Conservation (phyloP, 2,888 invertebrate genomes). For the Byasa hedistus region DNA sequence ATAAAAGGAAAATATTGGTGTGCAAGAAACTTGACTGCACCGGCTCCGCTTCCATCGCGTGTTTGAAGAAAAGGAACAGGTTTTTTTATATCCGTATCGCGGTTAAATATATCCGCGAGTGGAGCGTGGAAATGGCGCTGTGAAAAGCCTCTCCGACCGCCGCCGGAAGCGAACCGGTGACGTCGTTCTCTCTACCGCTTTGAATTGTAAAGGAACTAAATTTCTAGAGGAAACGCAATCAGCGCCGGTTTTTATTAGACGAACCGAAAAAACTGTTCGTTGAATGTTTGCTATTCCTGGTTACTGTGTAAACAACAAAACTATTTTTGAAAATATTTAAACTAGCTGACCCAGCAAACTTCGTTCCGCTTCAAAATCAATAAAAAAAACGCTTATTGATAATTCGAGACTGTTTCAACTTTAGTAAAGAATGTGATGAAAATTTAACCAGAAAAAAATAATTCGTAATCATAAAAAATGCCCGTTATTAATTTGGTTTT, state of each 20-base stretch:
- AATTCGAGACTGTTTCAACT: no score
- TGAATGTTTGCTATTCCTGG: no score
- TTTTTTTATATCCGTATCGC: conserved; percentile 17
- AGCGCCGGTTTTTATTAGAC: conserved; percentile 2
- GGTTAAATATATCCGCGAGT: conserved; percentile 14
- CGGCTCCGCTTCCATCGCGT: conserved; percentile 2
- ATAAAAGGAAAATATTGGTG: background rate
- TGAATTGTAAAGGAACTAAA: conserved; percentile 17
- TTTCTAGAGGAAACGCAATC: conserved; percentile 20
- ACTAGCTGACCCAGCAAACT: no score
- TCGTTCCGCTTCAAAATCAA: no score
- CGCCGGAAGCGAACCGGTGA: conserved; percentile 10
- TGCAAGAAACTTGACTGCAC: background rate
- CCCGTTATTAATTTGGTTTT: no score
- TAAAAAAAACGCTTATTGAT: no score
- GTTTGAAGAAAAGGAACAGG: conserved; percentile 14
- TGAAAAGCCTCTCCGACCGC: conserved; percentile 11
- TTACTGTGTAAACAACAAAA: no score
- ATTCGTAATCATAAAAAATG: no score
- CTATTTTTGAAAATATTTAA: no score
- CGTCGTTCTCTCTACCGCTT: conserved; percentile 9
- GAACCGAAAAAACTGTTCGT: no score
- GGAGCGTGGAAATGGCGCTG: conserved; percentile 2
- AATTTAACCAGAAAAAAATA: no score
- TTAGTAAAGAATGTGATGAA: no score